Percentiles rank a stretch among this genome's conserved stretches.
These are phyloP conservation scores for Campoletis raptor DNA, from an alignment of 2,888 invertebrate genomes.

Conservation along the genomic window DNA sequence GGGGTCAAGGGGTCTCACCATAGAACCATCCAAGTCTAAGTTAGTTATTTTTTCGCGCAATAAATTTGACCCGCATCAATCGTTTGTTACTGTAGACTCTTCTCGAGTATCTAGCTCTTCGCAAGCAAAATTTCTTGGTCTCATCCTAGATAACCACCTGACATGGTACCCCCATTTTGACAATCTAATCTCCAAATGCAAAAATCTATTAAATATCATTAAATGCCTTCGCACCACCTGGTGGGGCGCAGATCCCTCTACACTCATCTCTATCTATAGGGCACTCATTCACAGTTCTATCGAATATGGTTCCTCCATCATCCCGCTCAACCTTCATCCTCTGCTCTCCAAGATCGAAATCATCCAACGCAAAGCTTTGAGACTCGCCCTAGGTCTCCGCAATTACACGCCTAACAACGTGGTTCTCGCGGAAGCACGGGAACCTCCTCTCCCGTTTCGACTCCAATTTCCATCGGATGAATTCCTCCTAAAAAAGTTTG, in stretches of 20 bases:
- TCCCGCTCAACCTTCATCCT: neutral
- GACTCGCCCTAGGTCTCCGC: conserved; percentile 39
- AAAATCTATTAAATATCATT: conserved; percentile 43
- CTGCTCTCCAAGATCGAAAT: conserved; percentile 4
- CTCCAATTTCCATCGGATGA: conserved; percentile 16
- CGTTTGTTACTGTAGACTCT: neutral
- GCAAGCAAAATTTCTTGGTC: conserved; percentile 48
- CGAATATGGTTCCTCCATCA: conserved; percentile 47
- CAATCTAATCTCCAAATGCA: conserved; percentile 39
- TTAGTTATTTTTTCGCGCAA: conserved; percentile 30
- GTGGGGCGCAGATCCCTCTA: conserved; percentile 49
- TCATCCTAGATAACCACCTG: conserved; percentile 27
- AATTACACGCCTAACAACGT: conserved; percentile 55
- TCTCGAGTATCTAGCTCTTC: neutral
- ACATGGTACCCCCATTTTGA: conserved; percentile 28
- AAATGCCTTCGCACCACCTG: conserved; percentile 51
- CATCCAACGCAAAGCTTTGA: conserved; percentile 43
- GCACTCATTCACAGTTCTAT: conserved; percentile 38
- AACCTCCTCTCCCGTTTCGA: conserved; percentile 1
- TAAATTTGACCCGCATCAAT: neutral
- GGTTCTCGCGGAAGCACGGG: conserved; percentile 45
- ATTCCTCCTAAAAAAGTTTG: conserved; percentile 9
- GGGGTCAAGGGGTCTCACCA: conserved; percentile 26
- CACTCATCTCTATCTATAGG: conserved; percentile 48
- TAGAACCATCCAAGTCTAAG: conserved; percentile 47